Conservation (phyloP, 1,140 invertebrate species). For the Drosophila trapezifrons region DNA sequence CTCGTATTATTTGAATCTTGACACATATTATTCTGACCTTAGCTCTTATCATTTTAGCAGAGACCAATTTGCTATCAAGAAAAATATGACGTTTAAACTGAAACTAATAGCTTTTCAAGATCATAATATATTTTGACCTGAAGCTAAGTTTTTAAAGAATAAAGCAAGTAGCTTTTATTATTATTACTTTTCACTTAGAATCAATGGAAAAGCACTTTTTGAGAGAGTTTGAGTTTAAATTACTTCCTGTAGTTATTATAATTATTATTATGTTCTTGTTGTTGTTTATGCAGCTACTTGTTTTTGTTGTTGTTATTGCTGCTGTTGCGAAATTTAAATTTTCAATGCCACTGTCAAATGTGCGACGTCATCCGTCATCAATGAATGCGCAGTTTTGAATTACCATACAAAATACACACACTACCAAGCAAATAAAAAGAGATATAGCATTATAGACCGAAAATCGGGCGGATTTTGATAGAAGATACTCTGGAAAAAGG, state of each 20-base stretch:
- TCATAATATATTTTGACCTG: too few species aligned
- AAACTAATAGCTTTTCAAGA: too few species aligned
- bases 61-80: too few species aligned
- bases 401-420: slow-evolving; percentile 37
- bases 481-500: not conserved
- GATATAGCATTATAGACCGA: slow-evolving; percentile 2
- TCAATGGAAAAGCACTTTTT: too few species aligned
- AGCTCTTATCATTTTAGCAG: not conserved
- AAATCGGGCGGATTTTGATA: not conserved
- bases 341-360: slow-evolving; percentile 72
- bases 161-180: too few species aligned
- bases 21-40: not conserved
- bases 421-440: not conserved
- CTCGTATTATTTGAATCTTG: not conserved
- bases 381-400: slow-evolving; percentile 57
- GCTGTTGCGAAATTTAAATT: slow-evolving; percentile 40
- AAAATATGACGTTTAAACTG: not conserved
- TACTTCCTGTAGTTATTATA: slow-evolving; percentile 1
- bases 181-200: too few species aligned
- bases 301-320: slow-evolving; percentile 7
- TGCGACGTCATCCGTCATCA: slow-evolving; percentile 54
- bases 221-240: too few species aligned
- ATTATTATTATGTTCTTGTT: slow-evolving; percentile 3
- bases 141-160: too few species aligned
- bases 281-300: slow-evolving; percentile 12